Base-by-base conservation (phyloP, 2,888 invertebrate genomes). In the Unio delphinus region DNA sequence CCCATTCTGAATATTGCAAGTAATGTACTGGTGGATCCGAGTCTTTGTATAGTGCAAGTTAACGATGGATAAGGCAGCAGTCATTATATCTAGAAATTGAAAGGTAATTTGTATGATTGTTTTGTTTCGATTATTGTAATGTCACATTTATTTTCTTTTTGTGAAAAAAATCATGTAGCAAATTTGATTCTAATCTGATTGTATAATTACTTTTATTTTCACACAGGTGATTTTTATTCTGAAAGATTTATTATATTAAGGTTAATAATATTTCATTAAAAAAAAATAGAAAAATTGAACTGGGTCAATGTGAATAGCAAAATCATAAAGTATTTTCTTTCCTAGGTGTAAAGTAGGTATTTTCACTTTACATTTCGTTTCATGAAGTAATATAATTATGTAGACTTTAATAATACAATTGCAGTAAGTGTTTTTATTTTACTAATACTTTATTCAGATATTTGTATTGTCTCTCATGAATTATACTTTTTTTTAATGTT, bases 361-460 rank as follows among this genome's bases (percentile, higher is more conserved):
- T 45, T 45, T 45, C 45, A 45, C 15, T 45, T 15, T 11, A 3
- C 45, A 45, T 45, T 45, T 45, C 11, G 1, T 45, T 15, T 45
- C 45, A 15, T 15, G 15, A 15, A 45, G 11, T 45, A 3, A 45
- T 15, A 45, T 45, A 45, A 45, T 45, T 45, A 45, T 11, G 11
- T 26, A 23, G 59, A 59, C 23, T 23, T 59, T 23, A 23, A 23
- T 59, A 26, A 23, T 59, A 20, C 59, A 59, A 59, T 59, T 59
- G 11, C 26, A 26, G 26, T 59, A 23, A 26, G 23, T 18, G 59
- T 58, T 55, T 63, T 63, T 68, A n/a, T 61, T 61, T 61, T 30
- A 61, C 61, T 61, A 61, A 20, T 28, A 28, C 18, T 61, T 61
- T 61, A 26, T 26, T 30, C 28, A 28, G 63, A 45, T 23, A 8